A percentile compares a stretch with the other conserved stretches of the same genome.
Conservation (phyloP, 2,888 invertebrate species). For the Eristalis intricaria region DNA sequence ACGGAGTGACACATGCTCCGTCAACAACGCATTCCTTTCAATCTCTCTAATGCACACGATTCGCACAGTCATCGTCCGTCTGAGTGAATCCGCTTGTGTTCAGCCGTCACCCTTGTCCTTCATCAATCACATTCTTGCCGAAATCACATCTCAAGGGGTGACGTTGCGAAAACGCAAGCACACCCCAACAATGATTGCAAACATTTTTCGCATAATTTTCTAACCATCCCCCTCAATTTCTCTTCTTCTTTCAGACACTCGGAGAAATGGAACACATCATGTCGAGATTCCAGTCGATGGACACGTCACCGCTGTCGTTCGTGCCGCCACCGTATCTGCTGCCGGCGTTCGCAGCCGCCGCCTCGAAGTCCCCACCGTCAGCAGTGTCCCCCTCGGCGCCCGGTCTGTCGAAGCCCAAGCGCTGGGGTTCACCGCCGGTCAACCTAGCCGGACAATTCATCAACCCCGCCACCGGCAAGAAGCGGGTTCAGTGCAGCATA, state of each 20-base stretch:
- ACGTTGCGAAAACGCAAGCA: constrained; percentile 25
- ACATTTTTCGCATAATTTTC: constrained; percentile 49
- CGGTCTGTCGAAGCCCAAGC: constrained; percentile 80
- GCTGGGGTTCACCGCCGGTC: constrained; percentile 88
- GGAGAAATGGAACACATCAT: constrained; percentile 79
- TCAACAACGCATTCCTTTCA: not conserved
- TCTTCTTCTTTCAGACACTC: constrained; percentile 34
- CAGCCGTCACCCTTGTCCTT: constrained; percentile 17
- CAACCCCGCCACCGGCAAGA: constrained; percentile 95
- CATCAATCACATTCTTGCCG: constrained; percentile 57
- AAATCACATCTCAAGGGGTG: constrained; percentile 37
- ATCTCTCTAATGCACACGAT: constrained; percentile 3
- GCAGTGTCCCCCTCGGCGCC: constrained; percentile 59
- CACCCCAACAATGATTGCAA: constrained; percentile 34
- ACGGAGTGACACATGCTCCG: constrained; percentile 1
- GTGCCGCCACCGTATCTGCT: constrained; percentile 81
- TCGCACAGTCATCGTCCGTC: constrained; percentile 52
- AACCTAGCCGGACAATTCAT: constrained; percentile 93
- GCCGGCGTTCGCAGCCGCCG: constrained; percentile 71
- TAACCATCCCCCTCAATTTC: constrained; percentile 29
- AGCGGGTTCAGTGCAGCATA: constrained; percentile 97
- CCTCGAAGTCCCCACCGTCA: constrained; percentile 67
- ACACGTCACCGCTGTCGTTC: constrained; percentile 74
- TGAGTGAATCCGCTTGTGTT: constrained; percentile 39
- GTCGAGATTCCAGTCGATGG: constrained; percentile 74